Evolutionary conservation across 2,888 invertebrate species (phyloP), one percentile per base, ranked within the genome.

Genomic region (Pachycephus smyrnensis): DNA sequence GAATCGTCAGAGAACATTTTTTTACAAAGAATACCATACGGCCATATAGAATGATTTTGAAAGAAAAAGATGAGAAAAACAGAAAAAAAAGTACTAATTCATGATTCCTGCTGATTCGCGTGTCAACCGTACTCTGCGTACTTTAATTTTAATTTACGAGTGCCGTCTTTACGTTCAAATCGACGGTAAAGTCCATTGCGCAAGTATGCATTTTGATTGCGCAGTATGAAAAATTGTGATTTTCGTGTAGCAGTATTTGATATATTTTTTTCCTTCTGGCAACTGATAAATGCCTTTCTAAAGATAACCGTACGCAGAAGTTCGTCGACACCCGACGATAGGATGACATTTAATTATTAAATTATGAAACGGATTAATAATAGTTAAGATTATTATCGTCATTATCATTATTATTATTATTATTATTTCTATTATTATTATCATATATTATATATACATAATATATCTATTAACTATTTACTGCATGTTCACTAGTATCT

Each of bases 401-500:
- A 55, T 23, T 23, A 55, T 9, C 23, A 55, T 55, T 55, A 23
- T 23, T 23, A 55, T 23, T 55, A 55, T 55, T 23, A 55, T 23
- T n/a, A n/a, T n/a, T n/a, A n/a, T n/a, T n/a, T n/a, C n/a, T n/a
- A n/a, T n/a, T n/a, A 55, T 9, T 55, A 55, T 55, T 55, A 23
- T 23, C 55, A 55, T 23, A 55, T 55, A 55, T 55, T 23, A 55
- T 23, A 55, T 55, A 55, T 15, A 40, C 40, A 40, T 55, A 23
- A 23, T 55, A 55, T 55, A 55, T 9, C 23, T 55, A 23, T 55
- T 55, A 55, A 23, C 55, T 82, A 79, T 82, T 85, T 83, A 82
- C 83, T 84, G 85, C 84, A 85, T 85, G 84, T 83, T 83, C 80
- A 80, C 82, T 84, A 84, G 81, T 80, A 81, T 81, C 78, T 82